A percentile compares a stretch with the other conserved stretches of the same genome.
These are phyloP conservation scores for Petaurus breviceps DNA, from an alignment of 2,113 vertebrate genomes.

Conservation along the genomic window DNA sequence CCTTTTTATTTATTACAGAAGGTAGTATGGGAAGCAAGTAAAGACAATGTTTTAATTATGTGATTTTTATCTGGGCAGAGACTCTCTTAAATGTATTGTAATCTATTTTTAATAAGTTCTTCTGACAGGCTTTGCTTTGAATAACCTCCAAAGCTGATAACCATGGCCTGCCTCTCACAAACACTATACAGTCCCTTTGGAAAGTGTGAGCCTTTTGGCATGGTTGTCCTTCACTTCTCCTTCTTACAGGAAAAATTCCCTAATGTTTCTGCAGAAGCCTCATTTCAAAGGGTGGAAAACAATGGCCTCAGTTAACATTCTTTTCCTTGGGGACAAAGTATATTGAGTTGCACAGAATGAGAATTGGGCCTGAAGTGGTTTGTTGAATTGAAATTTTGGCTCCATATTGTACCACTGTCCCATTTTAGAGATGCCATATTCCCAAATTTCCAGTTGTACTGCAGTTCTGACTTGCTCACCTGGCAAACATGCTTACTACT, in stretches of 20 bases:
- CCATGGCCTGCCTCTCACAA: background rate
- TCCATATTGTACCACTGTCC: background rate
- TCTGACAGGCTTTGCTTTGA: constrained; percentile 10
- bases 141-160: constrained; percentile 28
- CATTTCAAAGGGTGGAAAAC: background rate
- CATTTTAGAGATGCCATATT: background rate
- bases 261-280: background rate
- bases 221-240: background rate
- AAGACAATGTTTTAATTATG: constrained; percentile 41
- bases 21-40: background rate
- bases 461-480: background rate
- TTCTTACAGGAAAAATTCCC: constrained; percentile 2
- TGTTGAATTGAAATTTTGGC: background rate
- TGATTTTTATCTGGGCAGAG: constrained; percentile 44
- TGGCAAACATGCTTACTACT: background rate
- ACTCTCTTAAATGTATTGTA: constrained; percentile 36
- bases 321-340: constrained; percentile 11
- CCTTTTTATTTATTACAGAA: background rate
- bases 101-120: constrained; percentile 61
- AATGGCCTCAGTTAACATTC: background rate
- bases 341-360: background rate
- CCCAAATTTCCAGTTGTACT: background rate
- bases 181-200: background rate
- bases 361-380: background rate
- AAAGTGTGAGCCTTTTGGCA: background rate